Evolutionary conservation across 2,888 invertebrate species (phyloP).

Genomic region (Drosophila picticornis): DNA sequence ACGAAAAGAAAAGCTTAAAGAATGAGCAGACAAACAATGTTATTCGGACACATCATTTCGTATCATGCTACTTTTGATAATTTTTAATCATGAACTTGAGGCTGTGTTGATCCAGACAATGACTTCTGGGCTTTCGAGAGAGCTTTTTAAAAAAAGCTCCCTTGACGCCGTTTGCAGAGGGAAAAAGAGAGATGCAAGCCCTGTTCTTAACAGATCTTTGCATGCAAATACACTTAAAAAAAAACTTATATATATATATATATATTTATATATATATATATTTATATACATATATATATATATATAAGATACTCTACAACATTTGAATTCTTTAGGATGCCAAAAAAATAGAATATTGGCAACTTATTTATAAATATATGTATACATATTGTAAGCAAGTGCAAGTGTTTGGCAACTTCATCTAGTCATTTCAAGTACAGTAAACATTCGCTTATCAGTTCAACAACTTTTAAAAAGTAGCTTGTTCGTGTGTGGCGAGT

Average conservation of each 20-base stretch:
- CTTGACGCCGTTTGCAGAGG: neutral
- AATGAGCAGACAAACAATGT: neutral
- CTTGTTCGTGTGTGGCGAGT: neutral
- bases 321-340: constrained; percentile 5
- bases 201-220: neutral
- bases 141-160: neutral
- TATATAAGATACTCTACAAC: constrained; percentile 5
- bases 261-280: neutral
- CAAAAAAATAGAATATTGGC: constrained; percentile 37
- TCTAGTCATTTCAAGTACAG: constrained; percentile 21
- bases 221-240: neutral
- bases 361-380: neutral
- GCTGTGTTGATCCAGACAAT: neutral
- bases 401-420: constrained; percentile 13
- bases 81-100: constrained; percentile 18
- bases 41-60: constrained; percentile 11
- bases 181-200: neutral
- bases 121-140: neutral
- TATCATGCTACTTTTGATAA: neutral
- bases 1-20: neutral
- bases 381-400: constrained; percentile 4
- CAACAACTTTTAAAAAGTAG: neutral
- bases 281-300: neutral
- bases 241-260: neutral
- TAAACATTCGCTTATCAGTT: neutral